Evolutionary conservation across 1,140 invertebrate species (phyloP).

Genomic region (Cepaea nemoralis): DNA sequence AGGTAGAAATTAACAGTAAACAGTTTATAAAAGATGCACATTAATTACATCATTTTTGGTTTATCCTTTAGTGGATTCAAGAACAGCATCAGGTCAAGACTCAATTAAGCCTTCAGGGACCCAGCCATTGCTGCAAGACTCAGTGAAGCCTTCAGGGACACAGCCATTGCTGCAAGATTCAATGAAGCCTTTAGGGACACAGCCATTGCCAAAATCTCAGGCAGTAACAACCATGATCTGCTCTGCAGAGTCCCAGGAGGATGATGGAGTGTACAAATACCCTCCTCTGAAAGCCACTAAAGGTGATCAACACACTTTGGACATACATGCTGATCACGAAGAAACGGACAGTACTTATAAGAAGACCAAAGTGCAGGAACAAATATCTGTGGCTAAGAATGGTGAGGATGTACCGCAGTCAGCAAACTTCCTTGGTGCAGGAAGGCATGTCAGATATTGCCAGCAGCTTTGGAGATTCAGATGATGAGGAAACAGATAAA

Average conservation of each 20-base stretch:
- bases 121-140: background rate
- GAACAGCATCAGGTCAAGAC: too few relatives aligned
- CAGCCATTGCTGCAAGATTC: background rate
- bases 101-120: too few relatives aligned
- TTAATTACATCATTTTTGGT: too few relatives aligned
- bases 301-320: background rate
- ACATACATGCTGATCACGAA: conserved; percentile 31
- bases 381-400: background rate
- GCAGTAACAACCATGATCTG: background rate
- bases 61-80: too few relatives aligned
- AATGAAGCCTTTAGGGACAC: too few relatives aligned
- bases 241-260: background rate
- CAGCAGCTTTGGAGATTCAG: background rate
- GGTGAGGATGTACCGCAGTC: background rate
- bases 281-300: conserved; percentile 23
- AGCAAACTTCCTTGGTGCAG: background rate
- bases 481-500: background rate
- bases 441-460: conserved; percentile 3
- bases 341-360: background rate
- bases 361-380: background rate
- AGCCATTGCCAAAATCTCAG: background rate
- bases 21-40: too few relatives aligned
- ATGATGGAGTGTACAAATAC: conserved; percentile 21
- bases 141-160: too few relatives aligned
- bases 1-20: too few relatives aligned